Evolutionary conservation across 2,797 vertebrate genomes (phyloP).

Genomic region (Rhynchonycteris naso): DNA sequence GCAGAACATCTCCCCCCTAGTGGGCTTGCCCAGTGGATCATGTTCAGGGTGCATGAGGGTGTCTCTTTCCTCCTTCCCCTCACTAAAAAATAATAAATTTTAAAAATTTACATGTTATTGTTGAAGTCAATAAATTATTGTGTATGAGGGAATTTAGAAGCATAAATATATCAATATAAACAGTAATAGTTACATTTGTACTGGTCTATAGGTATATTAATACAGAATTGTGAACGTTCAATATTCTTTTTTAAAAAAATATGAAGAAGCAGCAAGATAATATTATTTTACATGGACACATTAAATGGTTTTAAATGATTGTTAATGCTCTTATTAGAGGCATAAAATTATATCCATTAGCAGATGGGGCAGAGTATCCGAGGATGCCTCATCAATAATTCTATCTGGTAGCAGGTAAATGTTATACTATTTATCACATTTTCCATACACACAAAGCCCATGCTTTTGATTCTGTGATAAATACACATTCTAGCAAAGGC

Average conservation of each 20-base stretch:
- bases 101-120: neutral
- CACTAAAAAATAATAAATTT: too few species aligned
- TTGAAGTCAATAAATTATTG: neutral
- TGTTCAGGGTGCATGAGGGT: too few species aligned
- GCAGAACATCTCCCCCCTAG: too few species aligned
- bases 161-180: neutral
- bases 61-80: too few species aligned
- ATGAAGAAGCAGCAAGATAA: neutral
- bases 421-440: neutral
- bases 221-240: neutral
- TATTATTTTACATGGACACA: constrained; percentile 19
- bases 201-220: neutral
- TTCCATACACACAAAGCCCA: rapidly evolving
- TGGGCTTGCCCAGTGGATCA: too few species aligned
- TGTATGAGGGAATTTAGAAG: neutral
- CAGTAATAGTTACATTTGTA: neutral
- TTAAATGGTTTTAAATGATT: constrained; percentile 23
- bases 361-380: neutral
- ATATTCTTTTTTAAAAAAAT: neutral
- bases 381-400: neutral
- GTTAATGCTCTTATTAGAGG: constrained; percentile 60
- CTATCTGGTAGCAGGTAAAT: neutral
- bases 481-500: neutral
- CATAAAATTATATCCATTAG: constrained; percentile 9
- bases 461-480: neutral